A percentile compares a stretch with the other conserved stretches of the same genome.
These are phyloP conservation scores for Hydropsyche tenuis DNA, from an alignment of 1,140 invertebrate genomes.

Conservation along the genomic window DNA sequence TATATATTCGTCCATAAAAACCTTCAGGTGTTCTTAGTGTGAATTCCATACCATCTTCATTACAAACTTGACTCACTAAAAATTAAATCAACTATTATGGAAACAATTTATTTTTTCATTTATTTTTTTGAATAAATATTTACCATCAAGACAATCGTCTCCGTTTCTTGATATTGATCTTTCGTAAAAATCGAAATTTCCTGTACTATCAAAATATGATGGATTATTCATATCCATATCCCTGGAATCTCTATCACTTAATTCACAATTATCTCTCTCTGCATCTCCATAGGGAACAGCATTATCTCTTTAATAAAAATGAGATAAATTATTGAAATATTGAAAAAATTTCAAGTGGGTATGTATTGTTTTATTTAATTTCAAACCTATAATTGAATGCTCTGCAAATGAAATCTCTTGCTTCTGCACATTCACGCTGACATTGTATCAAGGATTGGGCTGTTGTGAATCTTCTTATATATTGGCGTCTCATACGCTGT, in stretches of 20 bases:
- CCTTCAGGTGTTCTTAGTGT: constrained; percentile 85
- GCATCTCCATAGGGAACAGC: constrained; percentile 67
- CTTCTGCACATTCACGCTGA: constrained; percentile 82
- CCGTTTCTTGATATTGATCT: constrained; percentile 73
- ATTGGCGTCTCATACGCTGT: constrained; percentile 78
- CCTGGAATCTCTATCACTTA: constrained; percentile 84
- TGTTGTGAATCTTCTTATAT: constrained; percentile 75
- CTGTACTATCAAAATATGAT: constrained; percentile 80
- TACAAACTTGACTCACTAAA: constrained; percentile 88
- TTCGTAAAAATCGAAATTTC: constrained; percentile 89
- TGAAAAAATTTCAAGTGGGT: not conserved
- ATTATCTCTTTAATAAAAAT: constrained; percentile 60
- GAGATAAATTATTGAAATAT: constrained; percentile 9
- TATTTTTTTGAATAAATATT: constrained; percentile 43
- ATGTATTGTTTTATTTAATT: not conserved
- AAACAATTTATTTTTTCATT: no score
- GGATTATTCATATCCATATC: constrained; percentile 85
- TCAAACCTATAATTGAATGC: constrained; percentile 82
- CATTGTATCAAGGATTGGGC: constrained; percentile 77
- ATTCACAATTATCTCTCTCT: constrained; percentile 85
- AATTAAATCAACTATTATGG: constrained; percentile 24
- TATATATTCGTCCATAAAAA: constrained; percentile 89
- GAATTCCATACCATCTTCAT: constrained; percentile 93
- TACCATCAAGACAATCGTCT: constrained; percentile 85
- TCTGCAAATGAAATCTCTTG: constrained; percentile 83